phyloP scores from a whole-genome alignment of 2,797 vertebrate species.

The Orestias chungarensis region DNA sequence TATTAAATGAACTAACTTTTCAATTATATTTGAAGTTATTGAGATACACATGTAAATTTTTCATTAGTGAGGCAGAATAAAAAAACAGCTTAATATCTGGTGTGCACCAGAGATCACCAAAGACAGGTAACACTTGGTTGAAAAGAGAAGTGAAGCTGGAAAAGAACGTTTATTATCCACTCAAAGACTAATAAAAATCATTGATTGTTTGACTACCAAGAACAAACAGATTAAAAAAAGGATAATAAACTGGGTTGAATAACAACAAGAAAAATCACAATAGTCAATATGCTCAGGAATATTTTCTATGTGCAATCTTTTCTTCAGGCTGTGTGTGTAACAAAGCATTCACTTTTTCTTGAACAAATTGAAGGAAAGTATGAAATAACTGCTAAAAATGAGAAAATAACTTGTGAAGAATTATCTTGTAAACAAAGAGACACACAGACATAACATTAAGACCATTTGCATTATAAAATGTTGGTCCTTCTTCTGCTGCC shows the following conservation, averaged over 20 bases:
- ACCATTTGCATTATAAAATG: neutral
- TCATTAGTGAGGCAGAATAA: conserved; percentile 16
- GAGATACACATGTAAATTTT: neutral
- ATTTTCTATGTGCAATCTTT: conserved; percentile 48
- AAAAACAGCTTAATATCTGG: conserved; percentile 10
- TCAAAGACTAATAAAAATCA: neutral
- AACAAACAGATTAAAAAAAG: neutral
- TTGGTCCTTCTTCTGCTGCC: neutral
- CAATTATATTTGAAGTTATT: neutral
- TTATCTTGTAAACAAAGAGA: neutral
- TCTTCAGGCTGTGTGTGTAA: neutral
- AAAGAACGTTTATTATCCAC: neutral
- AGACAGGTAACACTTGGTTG: conserved; percentile 20
- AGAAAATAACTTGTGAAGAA: neutral
- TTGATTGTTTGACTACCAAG: neutral
- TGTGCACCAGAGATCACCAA: conserved; percentile 24
- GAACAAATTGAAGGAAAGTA: neutral
- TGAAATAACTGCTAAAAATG: neutral
- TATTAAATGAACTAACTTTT: neutral
- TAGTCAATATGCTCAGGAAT: conserved; percentile 28
- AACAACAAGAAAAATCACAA: neutral
- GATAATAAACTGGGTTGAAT: neutral
- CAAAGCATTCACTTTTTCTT: neutral
- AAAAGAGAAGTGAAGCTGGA: conserved; percentile 2
- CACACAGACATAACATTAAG: neutral